Percentiles rank a stretch among this genome's conserved stretches.
These are phyloP conservation scores for Clavelina lepadiformis DNA, from an alignment of 23 tunicate genomes.

Conservation along the genomic window DNA sequence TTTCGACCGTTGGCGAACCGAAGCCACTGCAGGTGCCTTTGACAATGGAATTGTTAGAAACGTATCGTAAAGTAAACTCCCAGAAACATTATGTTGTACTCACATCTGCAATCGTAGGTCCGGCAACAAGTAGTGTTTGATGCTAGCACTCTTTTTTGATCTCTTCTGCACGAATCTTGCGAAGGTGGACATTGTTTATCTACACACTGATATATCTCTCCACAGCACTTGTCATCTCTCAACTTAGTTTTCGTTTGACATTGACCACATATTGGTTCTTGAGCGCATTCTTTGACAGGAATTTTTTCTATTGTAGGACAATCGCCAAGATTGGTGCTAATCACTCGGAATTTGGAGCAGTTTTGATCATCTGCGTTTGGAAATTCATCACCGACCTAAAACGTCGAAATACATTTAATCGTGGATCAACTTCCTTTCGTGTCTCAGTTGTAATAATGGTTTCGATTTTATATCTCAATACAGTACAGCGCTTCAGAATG, in stretches of 20 bases:
- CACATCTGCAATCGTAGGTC: no score
- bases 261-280: neutral
- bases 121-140: neutral
- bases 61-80: neutral
- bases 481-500: no score
- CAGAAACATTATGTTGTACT: neutral
- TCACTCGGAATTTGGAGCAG: neutral
- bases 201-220: neutral
- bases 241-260: neutral
- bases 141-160: slow-evolving; percentile 1
- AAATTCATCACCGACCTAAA: neutral
- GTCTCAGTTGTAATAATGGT: no score
- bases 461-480: no score
- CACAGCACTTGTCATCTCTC: neutral
- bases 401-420: no score
- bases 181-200: neutral
- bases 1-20: neutral
- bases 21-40: neutral
- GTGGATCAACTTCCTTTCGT: no score
- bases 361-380: neutral
- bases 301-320: neutral
- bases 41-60: neutral
- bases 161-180: neutral
- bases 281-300: neutral
- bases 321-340: neutral